phyloP scores from a whole-genome alignment of 2,797 vertebrate species.

The Danio albolineatus region DNA sequence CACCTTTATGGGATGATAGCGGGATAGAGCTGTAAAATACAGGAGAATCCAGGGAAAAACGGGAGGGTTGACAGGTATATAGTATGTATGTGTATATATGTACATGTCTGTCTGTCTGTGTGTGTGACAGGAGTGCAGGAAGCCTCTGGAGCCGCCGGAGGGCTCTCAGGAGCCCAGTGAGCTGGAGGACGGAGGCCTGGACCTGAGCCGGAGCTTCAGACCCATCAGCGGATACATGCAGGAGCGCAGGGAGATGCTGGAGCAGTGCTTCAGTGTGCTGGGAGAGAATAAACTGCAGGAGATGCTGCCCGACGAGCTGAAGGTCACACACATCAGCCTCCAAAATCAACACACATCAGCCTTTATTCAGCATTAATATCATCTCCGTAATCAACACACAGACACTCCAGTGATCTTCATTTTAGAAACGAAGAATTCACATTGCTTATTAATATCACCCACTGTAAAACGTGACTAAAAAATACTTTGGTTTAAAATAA shows the following conservation, averaged over 20 bases:
- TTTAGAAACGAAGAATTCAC: too few species aligned
- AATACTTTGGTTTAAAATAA: too few species aligned
- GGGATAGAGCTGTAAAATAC: too few species aligned
- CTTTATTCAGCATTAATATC: not conserved
- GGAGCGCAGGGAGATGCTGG: conserved; percentile 91
- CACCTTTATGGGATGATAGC: too few species aligned
- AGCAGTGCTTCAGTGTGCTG: conserved; percentile 91
- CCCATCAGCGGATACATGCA: conserved; percentile 90
- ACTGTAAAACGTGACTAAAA: too few species aligned
- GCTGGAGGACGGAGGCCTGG: conserved; percentile 93
- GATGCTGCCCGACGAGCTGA: conserved; percentile 95
- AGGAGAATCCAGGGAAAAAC: too few species aligned
- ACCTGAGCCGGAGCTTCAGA: conserved; percentile 86
- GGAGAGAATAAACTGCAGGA: conserved; percentile 91
- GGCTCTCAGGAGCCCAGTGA: conserved; percentile 87
- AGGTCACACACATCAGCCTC: conserved; percentile 81
- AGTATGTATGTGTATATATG: too few species aligned
- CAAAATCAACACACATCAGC: too few species aligned
- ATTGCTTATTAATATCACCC: too few species aligned
- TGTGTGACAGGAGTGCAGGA: conserved; percentile 81
- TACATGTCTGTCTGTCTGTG: not conserved
- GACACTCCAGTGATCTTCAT: too few species aligned
- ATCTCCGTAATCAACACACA: too few species aligned
- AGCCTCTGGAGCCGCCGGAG: conserved; percentile 76
- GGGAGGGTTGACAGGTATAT: too few species aligned